These are phyloP conservation scores for Magallana gigas DNA, from an alignment of 1,140 invertebrate genomes.

Conservation along the genomic window DNA sequence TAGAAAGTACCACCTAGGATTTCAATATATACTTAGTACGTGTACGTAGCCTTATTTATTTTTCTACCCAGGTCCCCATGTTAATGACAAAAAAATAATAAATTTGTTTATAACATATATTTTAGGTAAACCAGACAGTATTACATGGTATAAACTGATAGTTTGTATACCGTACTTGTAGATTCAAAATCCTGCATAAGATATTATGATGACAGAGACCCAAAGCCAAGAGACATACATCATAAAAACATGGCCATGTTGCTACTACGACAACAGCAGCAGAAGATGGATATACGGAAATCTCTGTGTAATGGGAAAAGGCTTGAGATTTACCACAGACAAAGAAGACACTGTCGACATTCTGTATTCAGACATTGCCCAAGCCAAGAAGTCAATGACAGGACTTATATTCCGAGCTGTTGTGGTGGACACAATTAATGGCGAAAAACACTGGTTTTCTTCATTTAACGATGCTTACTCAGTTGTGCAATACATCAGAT, in stretches of 20 bases:
- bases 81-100: too few relatives aligned
- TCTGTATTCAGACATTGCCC: constrained; percentile 42
- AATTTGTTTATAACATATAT: too few relatives aligned
- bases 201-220: neutral
- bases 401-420: constrained; percentile 58
- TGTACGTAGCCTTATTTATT: too few relatives aligned
- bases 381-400: constrained; percentile 56
- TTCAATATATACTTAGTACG: too few relatives aligned
- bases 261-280: constrained; percentile 52
- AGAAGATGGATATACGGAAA: constrained; percentile 58
- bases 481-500: constrained; percentile 56
- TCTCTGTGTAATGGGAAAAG: constrained; percentile 22
- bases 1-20: too few relatives aligned
- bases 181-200: too few relatives aligned
- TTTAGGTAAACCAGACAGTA: too few relatives aligned
- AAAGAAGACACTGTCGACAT: neutral
- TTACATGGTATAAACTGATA: too few relatives aligned
- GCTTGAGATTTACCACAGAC: constrained; percentile 44
- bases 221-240: neutral
- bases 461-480: constrained; percentile 55
- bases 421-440: constrained; percentile 41
- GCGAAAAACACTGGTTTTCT: constrained; percentile 61
- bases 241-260: constrained; percentile 50
- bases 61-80: too few relatives aligned
- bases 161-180: too few relatives aligned